Conservation (phyloP, 2,797 vertebrate species). For the Capromys pilorides region DNA sequence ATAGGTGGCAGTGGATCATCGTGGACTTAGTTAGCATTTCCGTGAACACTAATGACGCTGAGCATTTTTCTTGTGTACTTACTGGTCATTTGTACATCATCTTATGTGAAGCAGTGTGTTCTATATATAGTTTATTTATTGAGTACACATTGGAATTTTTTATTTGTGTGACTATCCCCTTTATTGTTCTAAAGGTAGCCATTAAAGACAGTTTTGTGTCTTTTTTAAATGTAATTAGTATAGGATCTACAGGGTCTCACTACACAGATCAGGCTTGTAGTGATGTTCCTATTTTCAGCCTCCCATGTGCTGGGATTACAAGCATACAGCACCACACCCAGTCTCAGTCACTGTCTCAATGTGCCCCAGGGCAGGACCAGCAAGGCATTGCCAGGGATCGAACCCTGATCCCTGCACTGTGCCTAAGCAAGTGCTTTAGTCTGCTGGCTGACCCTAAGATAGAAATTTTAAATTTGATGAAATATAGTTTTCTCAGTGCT, state of each 20-base stretch:
- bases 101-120: background rate
- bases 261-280: too few relatives aligned
- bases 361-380: too few relatives aligned
- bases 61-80: background rate
- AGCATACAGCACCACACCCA: too few relatives aligned
- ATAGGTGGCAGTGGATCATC: background rate
- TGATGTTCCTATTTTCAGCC: too few relatives aligned
- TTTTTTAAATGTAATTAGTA: too few relatives aligned
- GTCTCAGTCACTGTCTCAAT: too few relatives aligned
- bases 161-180: background rate
- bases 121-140: background rate
- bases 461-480: constrained; percentile 4
- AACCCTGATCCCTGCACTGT: too few relatives aligned
- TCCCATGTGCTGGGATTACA: too few relatives aligned
- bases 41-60: background rate
- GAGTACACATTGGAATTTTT: background rate
- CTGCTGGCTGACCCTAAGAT: too few relatives aligned
- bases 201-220: background rate
- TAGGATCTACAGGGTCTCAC: too few relatives aligned
- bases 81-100: background rate
- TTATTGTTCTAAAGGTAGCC: background rate
- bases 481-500: background rate
- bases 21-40: background rate
- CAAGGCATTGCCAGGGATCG: too few relatives aligned
- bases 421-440: too few relatives aligned